These are phyloP conservation scores for Hermetia illucens DNA, from an alignment of 1,140 invertebrate genomes.

Conservation along the genomic window DNA sequence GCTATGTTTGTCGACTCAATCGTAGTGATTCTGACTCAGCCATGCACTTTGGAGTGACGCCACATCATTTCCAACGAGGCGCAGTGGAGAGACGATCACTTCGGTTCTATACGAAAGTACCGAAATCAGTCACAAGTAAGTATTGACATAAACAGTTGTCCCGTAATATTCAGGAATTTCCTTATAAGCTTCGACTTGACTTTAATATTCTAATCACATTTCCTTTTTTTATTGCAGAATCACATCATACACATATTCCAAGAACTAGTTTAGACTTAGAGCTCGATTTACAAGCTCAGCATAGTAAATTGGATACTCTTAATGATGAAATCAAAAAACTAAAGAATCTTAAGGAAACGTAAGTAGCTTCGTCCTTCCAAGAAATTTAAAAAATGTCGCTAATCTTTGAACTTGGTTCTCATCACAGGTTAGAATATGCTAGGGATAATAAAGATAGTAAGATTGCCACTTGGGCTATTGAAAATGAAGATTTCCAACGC, in stretches of 20 bases:
- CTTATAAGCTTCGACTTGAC: too few relatives aligned
- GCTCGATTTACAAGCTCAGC: slow-evolving; percentile 79
- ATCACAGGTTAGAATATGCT: slow-evolving; percentile 47
- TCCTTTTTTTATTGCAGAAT: slow-evolving; percentile 15
- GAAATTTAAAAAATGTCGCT: not conserved
- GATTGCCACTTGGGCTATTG: slow-evolving; percentile 67
- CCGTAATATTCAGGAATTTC: not conserved
- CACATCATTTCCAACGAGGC: slow-evolving; percentile 73
- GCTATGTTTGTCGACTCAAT: slow-evolving; percentile 86
- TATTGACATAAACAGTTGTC: not conserved
- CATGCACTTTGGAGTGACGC: slow-evolving; percentile 66
- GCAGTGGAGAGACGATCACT: slow-evolving; percentile 77
- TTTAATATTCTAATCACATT: slow-evolving; percentile 3
- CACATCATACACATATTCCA: slow-evolving; percentile 43
- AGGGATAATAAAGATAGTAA: slow-evolving; percentile 62
- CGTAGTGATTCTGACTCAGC: slow-evolving; percentile 93
- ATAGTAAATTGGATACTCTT: slow-evolving; percentile 63
- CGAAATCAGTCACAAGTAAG: slow-evolving; percentile 27
- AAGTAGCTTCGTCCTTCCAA: too few relatives aligned
- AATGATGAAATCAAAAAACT: slow-evolving; percentile 71
- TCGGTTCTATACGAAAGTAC: slow-evolving; percentile 37
- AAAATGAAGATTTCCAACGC: slow-evolving; percentile 71
- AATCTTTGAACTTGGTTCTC: slow-evolving; percentile 2
- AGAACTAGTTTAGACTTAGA: slow-evolving; percentile 85
- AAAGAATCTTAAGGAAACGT: slow-evolving; percentile 61